Percentiles rank a stretch among this genome's conserved stretches.
Evolutionary conservation across 2,113 vertebrate species (phyloP).

Genomic region (Pholis gunnellus): DNA sequence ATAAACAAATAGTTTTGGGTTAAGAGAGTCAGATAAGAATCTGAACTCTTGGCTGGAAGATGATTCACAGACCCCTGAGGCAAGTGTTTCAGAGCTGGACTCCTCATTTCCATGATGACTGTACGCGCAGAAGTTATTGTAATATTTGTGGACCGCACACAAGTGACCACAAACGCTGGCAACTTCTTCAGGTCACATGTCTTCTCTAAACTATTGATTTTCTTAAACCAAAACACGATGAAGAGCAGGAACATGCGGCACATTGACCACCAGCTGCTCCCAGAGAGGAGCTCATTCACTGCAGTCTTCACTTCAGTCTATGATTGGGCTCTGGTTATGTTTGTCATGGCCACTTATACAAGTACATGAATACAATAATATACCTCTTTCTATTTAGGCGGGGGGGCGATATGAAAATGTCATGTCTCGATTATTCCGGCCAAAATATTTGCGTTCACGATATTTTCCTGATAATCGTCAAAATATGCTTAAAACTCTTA

Average conservation of each 20-base stretch:
- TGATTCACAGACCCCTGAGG: not conserved
- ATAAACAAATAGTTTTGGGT: not conserved
- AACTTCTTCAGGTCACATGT: not conserved
- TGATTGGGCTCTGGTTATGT: not conserved
- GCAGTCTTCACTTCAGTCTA: too few species aligned
- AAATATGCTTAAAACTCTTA: too few species aligned
- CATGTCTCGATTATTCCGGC: too few species aligned
- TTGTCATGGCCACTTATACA: too few species aligned
- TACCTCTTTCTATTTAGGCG: not conserved
- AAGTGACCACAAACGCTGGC: not conserved
- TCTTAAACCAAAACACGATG: not conserved
- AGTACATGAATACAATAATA: not conserved
- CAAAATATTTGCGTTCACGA: too few species aligned
- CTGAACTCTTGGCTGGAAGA: not conserved
- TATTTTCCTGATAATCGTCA: too few species aligned
- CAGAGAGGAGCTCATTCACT: not conserved
- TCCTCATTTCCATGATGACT: not conserved
- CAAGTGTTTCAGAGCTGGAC: not conserved
- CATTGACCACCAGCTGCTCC: not conserved
- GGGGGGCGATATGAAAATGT: too few species aligned
- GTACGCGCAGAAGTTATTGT: not conserved
- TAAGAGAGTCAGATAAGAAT: not conserved
- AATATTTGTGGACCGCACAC: not conserved
- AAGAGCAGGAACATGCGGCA: too few species aligned
- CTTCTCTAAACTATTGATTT: slow-evolving; percentile 4